Conservation (phyloP, 2,797 vertebrate genomes). For the Eremophila alpestris region DNA sequence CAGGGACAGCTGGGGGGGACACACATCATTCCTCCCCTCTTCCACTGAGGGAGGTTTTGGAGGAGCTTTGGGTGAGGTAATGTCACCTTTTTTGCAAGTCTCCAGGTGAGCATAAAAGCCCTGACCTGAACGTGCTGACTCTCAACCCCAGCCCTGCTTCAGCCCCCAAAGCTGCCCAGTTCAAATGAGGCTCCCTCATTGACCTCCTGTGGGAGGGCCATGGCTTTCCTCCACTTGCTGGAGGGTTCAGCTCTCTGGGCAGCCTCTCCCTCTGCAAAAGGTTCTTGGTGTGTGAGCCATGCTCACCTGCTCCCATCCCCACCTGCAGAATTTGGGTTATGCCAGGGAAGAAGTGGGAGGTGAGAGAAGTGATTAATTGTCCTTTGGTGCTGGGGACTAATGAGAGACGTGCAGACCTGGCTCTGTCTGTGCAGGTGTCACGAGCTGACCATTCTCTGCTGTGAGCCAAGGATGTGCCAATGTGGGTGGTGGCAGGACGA, state of each 20-base stretch:
- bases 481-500: background rate
- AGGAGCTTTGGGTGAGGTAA: background rate
- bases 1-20: background rate
- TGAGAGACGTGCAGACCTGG: background rate
- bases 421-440: background rate
- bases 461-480: background rate
- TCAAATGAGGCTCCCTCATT: background rate
- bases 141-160: background rate
- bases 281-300: fast-evolving
- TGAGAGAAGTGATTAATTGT: background rate
- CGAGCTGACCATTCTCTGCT: background rate
- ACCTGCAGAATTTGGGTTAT: background rate
- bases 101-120: background rate
- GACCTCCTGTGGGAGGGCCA: background rate
- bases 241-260: background rate
- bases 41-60: background rate
- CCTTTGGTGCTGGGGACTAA: background rate
- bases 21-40: fast-evolving
- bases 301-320: background rate
- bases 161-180: background rate
- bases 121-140: background rate
- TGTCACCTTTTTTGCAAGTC: background rate
- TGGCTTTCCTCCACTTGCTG: background rate
- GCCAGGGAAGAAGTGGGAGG: background rate
- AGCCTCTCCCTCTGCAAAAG: background rate